Percentiles rank a stretch among this genome's conserved stretches.
Evolutionary conservation across 1,140 invertebrate genomes (phyloP).

Genomic region (Diuraphis noxia): DNA sequence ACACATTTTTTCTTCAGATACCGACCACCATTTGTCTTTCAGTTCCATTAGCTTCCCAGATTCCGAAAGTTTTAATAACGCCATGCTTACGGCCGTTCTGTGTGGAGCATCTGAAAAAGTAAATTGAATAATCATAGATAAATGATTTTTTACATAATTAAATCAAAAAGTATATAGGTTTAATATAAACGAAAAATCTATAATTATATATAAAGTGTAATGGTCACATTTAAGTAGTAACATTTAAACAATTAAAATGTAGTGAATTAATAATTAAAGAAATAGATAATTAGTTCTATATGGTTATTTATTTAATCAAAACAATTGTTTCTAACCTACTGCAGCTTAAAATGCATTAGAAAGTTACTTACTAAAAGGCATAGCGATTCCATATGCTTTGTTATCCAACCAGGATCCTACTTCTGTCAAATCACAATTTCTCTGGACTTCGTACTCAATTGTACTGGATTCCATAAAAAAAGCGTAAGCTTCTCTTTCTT

Average conservation of each 20-base stretch:
- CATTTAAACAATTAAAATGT: neutral
- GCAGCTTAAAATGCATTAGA: neutral
- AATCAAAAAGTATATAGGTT: neutral
- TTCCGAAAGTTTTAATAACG: conserved; percentile 90
- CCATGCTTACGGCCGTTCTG: conserved; percentile 80
- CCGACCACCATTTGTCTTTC: conserved; percentile 97
- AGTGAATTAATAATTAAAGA: neutral
- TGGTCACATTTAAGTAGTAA: neutral
- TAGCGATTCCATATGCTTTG: conserved; percentile 89
- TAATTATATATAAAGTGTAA: neutral
- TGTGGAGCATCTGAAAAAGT: conserved; percentile 77
- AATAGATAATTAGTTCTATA: neutral
- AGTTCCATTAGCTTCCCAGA: conserved; percentile 87
- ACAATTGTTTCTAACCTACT: neutral
- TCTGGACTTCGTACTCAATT: conserved; percentile 87
- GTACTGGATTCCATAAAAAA: conserved; percentile 93
- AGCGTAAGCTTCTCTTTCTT: conserved; percentile 79
- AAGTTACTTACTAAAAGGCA: conserved; percentile 80
- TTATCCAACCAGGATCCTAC: conserved; percentile 87
- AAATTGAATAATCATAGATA: neutral
- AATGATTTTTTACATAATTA: too few relatives aligned
- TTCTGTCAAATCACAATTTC: conserved; percentile 88
- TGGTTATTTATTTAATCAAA: neutral
- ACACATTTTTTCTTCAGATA: conserved; percentile 69
- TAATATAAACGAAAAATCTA: neutral